A percentile compares a stretch with the other conserved stretches of the same genome.
phyloP scores from a whole-genome alignment of 2,113 vertebrate species.

The Phalacrocorax brasilianus region DNA sequence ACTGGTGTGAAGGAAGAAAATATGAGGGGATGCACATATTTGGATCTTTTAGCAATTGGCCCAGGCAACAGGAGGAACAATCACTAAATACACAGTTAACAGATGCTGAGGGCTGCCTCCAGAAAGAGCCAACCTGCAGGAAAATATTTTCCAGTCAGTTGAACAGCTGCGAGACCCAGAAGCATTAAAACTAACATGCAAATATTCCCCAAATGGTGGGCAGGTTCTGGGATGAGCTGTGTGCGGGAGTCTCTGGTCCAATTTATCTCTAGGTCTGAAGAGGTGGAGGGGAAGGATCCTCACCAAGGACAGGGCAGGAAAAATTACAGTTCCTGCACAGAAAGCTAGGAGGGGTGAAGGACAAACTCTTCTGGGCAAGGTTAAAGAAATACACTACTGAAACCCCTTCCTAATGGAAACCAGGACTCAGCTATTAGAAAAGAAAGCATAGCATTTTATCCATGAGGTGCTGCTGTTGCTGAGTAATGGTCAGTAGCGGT shows the following conservation, averaged over 20 bases:
- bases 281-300: neutral
- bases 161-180: accelerated
- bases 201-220: neutral
- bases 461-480: neutral
- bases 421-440: neutral
- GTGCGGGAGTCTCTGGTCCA: neutral
- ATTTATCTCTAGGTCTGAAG: neutral
- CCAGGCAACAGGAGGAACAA: neutral
- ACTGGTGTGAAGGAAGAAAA: neutral
- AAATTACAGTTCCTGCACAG: neutral
- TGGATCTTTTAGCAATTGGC: neutral
- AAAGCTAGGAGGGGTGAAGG: neutral
- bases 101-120: neutral
- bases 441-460: neutral
- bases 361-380: neutral
- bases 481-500: neutral
- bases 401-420: neutral
- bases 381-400: neutral
- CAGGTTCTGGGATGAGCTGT: neutral
- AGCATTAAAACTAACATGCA: neutral
- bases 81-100: too few species aligned
- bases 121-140: neutral
- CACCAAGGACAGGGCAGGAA: neutral
- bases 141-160: neutral
- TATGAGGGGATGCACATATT: accelerated